A percentile compares a stretch with the other conserved stretches of the same genome.
phyloP scores from a whole-genome alignment of 2,797 vertebrate genomes.

The Synanceia verrucosa region DNA sequence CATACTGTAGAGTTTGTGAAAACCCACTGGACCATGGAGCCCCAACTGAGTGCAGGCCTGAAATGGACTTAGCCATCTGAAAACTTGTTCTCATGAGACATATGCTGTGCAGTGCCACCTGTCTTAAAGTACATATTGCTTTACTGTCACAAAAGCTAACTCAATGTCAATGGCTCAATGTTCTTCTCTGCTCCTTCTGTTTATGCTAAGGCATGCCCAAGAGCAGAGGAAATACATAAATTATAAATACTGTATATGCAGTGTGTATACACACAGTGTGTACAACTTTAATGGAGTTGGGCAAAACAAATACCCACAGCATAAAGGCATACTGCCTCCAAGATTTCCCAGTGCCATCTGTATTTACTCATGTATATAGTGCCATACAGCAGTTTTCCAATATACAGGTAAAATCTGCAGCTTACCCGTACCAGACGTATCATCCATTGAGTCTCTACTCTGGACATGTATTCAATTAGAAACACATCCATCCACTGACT shows the following conservation, averaged over 20 bases:
- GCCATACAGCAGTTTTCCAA: constrained; percentile 5
- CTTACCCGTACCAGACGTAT: constrained; percentile 23
- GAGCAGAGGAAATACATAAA: constrained; percentile 56
- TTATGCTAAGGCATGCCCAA: constrained; percentile 13
- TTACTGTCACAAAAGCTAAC: constrained; percentile 5
- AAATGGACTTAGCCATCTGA: constrained; percentile 29
- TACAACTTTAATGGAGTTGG: constrained; percentile 7
- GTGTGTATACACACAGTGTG: constrained; percentile 6
- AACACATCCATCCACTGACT: constrained; percentile 32
- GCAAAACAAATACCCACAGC: constrained; percentile 16
- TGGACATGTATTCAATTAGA: constrained; percentile 46
- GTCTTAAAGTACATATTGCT: background rate
- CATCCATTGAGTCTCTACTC: constrained; percentile 7
- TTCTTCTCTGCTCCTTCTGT: constrained; percentile 44
- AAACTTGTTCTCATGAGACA: constrained; percentile 4
- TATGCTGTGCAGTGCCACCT: background rate
- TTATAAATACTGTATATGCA: constrained; percentile 44
- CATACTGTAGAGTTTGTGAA: constrained; percentile 37
- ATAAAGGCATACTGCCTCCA: background rate
- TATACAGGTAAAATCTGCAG: background rate
- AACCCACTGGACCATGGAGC: constrained; percentile 35
- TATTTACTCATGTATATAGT: constrained; percentile 30
- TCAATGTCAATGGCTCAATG: constrained; percentile 12
- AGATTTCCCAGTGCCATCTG: constrained; percentile 28
- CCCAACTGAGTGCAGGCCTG: constrained; percentile 15